A percentile compares a stretch with the other conserved stretches of the same genome.
phyloP scores from a whole-genome alignment of 2,113 vertebrate species.

The Brachyistius frenatus region DNA sequence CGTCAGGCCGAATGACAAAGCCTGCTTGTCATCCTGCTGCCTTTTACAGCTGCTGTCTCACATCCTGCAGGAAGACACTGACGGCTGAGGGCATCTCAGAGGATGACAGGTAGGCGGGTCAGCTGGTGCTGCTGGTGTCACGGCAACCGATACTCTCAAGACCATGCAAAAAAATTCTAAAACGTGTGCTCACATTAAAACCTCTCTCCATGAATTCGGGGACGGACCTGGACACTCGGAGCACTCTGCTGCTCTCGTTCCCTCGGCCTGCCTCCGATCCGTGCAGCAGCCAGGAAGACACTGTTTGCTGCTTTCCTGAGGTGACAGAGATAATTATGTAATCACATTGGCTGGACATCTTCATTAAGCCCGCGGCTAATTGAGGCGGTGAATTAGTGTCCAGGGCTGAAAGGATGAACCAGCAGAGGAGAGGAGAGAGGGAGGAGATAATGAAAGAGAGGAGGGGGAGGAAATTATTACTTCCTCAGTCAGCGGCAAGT shows the following conservation, averaged over 20 bases:
- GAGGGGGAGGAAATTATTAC: constrained; percentile 20
- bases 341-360: constrained; percentile 31
- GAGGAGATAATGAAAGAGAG: constrained; percentile 16
- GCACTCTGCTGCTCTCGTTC: background rate
- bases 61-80: background rate
- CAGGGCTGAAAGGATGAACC: background rate
- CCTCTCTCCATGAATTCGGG: no score
- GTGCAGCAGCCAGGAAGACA: background rate
- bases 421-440: constrained; percentile 6
- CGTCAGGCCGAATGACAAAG: constrained; percentile 19
- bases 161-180: no score
- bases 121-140: no score
- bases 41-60: constrained; percentile 28
- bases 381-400: background rate
- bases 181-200: no score
- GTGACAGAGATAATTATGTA: constrained; percentile 4
- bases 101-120: background rate
- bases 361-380: constrained; percentile 35
- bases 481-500: background rate
- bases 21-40: constrained; percentile 18
- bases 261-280: background rate
- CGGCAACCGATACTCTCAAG: no score
- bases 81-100: background rate
- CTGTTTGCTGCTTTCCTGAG: background rate
- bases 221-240: no score